These are phyloP conservation scores for Antechinus flavipes DNA, from an alignment of 2,113 vertebrate genomes.

Conservation along the genomic window DNA sequence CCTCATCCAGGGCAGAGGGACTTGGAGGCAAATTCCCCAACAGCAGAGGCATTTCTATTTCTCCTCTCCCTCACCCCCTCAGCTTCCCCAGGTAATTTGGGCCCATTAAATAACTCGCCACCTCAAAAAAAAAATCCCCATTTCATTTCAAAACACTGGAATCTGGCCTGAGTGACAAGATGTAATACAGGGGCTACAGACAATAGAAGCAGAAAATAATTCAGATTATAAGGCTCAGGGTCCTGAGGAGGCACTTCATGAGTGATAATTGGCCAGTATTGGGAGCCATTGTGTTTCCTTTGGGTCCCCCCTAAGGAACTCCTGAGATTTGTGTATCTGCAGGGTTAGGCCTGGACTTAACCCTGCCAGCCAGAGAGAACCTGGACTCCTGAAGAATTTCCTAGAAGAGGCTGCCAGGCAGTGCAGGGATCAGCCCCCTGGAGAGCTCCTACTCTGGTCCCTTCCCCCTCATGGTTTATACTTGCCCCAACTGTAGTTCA, in stretches of 20 bases:
- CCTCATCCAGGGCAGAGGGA: not conserved
- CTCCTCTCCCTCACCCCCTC: too few species aligned
- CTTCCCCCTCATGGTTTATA: not conserved
- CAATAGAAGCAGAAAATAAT: not conserved
- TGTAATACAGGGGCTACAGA: not conserved
- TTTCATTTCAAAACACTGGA: not conserved
- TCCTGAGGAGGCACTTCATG: not conserved
- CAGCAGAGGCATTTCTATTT: not conserved
- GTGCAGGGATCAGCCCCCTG: not conserved
- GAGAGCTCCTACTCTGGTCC: not conserved
- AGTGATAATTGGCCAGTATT: not conserved
- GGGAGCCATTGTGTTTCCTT: not conserved
- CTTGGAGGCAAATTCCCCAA: not conserved
- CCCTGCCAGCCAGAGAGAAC: not conserved
- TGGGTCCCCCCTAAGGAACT: not conserved
- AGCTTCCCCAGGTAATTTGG: not conserved
- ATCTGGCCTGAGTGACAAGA: not conserved
- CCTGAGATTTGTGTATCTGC: not conserved
- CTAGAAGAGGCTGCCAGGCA: not conserved
- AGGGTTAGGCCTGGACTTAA: not conserved
- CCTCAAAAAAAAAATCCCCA: not conserved
- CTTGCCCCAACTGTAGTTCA: not conserved
- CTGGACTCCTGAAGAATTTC: not conserved
- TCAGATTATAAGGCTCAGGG: not conserved
- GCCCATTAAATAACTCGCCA: not conserved